Conservation (phyloP, 2,888 invertebrate species). For the Parnassius mnemosyne region DNA sequence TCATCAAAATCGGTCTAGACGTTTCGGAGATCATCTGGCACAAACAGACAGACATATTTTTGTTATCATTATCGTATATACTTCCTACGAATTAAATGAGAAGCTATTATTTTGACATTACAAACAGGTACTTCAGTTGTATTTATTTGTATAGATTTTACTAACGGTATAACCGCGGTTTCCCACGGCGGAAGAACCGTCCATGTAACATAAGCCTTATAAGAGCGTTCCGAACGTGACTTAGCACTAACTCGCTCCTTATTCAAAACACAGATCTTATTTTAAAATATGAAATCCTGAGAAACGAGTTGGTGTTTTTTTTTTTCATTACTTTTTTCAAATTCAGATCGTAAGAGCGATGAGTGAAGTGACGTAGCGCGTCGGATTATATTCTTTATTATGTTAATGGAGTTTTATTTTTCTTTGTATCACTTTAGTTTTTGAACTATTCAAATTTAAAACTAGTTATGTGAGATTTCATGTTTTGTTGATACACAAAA, state of each 20-base stretch:
- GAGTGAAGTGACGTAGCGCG: slow-evolving; percentile 60
- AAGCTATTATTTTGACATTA: no score
- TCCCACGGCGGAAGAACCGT: no score
- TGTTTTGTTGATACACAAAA: no score
- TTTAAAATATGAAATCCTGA: slow-evolving; percentile 74
- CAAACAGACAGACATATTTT: no score
- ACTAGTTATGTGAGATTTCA: slow-evolving; percentile 1
- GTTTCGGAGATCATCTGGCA: no score
- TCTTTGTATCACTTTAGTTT: slow-evolving; percentile 10
- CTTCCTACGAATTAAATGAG: no score
- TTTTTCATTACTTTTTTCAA: slow-evolving; percentile 48
- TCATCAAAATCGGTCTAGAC: no score
- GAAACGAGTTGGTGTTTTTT: slow-evolving; percentile 56
- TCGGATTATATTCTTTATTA: slow-evolving; percentile 38
- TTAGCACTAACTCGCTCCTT: slow-evolving; percentile 58
- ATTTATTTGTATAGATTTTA: no score
- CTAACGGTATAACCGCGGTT: no score
- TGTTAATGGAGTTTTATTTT: slow-evolving; percentile 20
- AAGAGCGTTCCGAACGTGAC: slow-evolving; percentile 51
- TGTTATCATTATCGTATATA: no score
- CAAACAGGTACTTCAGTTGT: no score
- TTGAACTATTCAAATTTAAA: slow-evolving; percentile 11
- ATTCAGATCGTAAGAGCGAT: slow-evolving; percentile 42
- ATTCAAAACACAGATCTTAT: slow-evolving; percentile 67
- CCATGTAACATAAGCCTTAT: not conserved